phyloP scores from a whole-genome alignment of 2,888 invertebrate genomes.

The Zele albiditarsus region DNA sequence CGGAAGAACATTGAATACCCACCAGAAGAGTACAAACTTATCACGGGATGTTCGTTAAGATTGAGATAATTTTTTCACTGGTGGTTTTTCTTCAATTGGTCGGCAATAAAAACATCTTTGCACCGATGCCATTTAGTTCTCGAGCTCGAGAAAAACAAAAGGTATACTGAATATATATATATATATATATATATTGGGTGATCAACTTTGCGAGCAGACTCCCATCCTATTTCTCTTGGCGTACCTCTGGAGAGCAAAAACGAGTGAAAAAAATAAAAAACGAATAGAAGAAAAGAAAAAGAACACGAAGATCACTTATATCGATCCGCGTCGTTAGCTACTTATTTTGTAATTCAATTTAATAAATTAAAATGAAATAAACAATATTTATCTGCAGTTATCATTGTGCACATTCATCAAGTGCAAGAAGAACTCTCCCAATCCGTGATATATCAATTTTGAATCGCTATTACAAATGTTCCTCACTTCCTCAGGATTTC shows the following conservation, averaged over 20 bases:
- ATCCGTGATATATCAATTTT: background rate
- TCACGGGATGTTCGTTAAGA: background rate
- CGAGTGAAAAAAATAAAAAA: conserved; percentile 22
- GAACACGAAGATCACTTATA: conserved; percentile 29
- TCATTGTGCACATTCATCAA: background rate
- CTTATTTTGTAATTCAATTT: background rate
- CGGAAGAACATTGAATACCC: background rate
- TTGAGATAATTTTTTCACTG: background rate
- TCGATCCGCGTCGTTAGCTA: conserved; percentile 28
- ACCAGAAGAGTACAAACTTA: no score
- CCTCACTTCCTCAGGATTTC: background rate
- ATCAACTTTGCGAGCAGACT: conserved; percentile 41
- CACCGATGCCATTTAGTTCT: conserved; percentile 16
- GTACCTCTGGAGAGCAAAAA: background rate
- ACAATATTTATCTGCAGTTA: background rate
- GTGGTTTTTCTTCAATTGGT: background rate
- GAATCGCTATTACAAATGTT: background rate
- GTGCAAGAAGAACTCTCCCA: background rate
- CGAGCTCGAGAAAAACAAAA: conserved; percentile 30
- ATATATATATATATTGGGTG: conserved; percentile 26
- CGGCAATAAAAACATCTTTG: background rate
- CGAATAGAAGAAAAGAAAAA: background rate
- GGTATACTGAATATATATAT: conserved; percentile 25
- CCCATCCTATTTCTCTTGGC: conserved; percentile 26
- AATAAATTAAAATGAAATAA: background rate